A percentile compares a stretch with the other conserved stretches of the same genome.
phyloP scores from a whole-genome alignment of 2,113 vertebrate species.

The Eclectus roratus region DNA sequence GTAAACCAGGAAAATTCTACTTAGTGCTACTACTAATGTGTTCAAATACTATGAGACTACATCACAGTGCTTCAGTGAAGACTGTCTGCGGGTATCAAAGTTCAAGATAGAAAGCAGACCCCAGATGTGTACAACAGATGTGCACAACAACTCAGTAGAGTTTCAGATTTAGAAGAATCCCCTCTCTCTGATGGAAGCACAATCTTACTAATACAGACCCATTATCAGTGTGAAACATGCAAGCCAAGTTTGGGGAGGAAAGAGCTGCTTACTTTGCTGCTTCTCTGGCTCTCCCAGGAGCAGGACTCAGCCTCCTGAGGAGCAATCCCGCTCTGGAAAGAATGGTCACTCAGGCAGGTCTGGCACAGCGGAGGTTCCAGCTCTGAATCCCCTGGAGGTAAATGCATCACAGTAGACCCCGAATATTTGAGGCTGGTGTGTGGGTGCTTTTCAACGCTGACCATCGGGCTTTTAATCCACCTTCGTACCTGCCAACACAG shows the following conservation, averaged over 20 bases:
- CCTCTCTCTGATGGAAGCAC: not conserved
- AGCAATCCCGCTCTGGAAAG: constrained; percentile 70
- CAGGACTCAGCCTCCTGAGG: constrained; percentile 76
- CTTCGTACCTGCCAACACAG: constrained; percentile 82
- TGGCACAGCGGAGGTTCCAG: constrained; percentile 81
- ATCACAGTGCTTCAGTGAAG: not conserved
- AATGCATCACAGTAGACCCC: constrained; percentile 73
- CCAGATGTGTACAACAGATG: not conserved
- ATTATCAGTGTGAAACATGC: not conserved
- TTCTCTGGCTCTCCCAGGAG: constrained; percentile 80
- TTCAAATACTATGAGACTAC: not conserved
- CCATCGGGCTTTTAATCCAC: constrained; percentile 93
- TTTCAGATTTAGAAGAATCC: not conserved
- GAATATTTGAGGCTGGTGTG: constrained; percentile 81
- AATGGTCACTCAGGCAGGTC: constrained; percentile 78
- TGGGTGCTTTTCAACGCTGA: constrained; percentile 86
- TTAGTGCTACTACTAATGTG: not conserved
- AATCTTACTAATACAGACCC: not conserved
- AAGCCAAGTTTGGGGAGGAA: not conserved
- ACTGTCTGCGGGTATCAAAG: not conserved
- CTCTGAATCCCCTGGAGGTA: constrained; percentile 80
- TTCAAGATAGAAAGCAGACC: not conserved
- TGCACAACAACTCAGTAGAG: not conserved
- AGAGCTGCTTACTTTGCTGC: constrained; percentile 81
- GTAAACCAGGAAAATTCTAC: not conserved